Base-by-base conservation (phyloP, 2,888 invertebrate species). In the Masnerella sp. region DNA sequence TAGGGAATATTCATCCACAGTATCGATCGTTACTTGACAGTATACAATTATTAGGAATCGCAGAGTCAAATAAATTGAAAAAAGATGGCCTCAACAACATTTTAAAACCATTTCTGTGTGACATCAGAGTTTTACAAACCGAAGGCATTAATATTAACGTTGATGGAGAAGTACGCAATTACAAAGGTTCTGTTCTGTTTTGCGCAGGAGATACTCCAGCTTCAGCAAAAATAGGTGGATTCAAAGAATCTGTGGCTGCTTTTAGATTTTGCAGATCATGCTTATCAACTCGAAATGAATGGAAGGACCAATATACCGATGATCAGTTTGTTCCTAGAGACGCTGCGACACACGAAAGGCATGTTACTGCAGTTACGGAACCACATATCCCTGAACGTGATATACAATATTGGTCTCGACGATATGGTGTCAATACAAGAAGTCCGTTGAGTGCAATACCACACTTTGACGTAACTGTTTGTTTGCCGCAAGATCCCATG, bases 201-300 rank as follows among this genome's bases (percentile, higher is more conserved):
- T 69, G 47, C 42, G 32, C 74, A 7, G 74, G 59, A 7, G 75
- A 77, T 42, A 77, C 72, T 11, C 73, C 74, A 12, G 77, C 78
- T n/a, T 42, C 76, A 17, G 72, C 76, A 20, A 15, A 64, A 8
- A 25, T 76, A 4, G 78, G 73, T 45, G 77, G 77, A 5, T 78
- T 75, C 30, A 76, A 76, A 58, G 67, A 76, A 40, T 77, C 77
- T 5, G 71, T 72, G 8, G 42, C 74, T 11, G 77, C 76, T 2
- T 47, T 69, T 65, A 70, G 69, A 4, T 61, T 49, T n/a, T 78
- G 77, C 51, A 67, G 76, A 14, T 36, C 69, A 1, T 78, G 77
- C 43, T 56, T 58, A 9, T 25, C 12, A 1, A 64, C 1, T 4
- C 14, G 18, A 15, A 18, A 30, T 9, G 22, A 64, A 9, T 54